Evolutionary conservation across 2,797 vertebrate species (phyloP).

Genomic region (Cirrhinus mrigala): DNA sequence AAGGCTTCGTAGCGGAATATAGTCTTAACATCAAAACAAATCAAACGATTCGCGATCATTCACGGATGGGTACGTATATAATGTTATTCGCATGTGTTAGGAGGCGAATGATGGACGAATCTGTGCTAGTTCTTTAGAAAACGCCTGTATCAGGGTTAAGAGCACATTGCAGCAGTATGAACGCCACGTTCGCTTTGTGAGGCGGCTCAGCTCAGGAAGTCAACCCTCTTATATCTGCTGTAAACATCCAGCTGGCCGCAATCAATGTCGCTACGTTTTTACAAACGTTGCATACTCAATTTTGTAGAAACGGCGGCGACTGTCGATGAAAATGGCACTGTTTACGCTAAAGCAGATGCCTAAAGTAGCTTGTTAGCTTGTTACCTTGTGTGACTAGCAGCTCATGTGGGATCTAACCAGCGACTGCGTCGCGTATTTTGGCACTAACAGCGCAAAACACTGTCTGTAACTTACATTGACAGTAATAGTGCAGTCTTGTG

Average conservation of each 20-base stretch:
- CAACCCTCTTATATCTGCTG: neutral
- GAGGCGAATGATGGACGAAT: too few species aligned
- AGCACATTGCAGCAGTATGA: conserved; percentile 72
- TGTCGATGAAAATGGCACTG: neutral
- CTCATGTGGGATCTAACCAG: neutral
- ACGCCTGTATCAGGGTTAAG: neutral
- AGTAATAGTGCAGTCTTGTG: too few species aligned
- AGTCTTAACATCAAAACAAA: conserved; percentile 46
- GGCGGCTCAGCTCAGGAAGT: conserved; percentile 1
- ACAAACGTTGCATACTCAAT: neutral
- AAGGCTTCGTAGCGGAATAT: conserved; percentile 65
- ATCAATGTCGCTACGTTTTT: too few species aligned
- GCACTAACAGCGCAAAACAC: neutral
- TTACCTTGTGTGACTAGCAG: conserved; percentile 6
- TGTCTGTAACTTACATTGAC: neutral
- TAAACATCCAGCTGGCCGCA: neutral
- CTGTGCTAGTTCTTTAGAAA: neutral
- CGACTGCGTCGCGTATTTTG: neutral
- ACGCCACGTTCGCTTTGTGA: conserved; percentile 70
- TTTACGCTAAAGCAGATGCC: conserved; percentile 29
- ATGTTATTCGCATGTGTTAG: neutral
- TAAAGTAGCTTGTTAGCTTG: conserved; percentile 14
- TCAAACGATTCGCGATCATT: conserved; percentile 60
- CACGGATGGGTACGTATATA: conserved; percentile 47
- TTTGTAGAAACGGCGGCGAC: neutral